Conservation (phyloP, 2,113 vertebrate genomes). For the Anseranas semipalmata region DNA sequence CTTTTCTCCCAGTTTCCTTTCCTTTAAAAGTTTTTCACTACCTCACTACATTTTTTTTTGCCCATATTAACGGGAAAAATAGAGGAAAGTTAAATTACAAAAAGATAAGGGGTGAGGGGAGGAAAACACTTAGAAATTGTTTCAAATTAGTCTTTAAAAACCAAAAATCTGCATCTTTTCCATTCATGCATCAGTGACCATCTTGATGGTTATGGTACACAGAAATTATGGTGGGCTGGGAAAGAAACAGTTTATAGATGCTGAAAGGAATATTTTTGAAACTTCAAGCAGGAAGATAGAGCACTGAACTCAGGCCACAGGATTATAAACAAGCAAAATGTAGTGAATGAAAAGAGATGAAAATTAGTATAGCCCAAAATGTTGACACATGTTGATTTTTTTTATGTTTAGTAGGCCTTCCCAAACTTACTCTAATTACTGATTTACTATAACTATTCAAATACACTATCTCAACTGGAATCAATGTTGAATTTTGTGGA, state of each 20-base stretch:
- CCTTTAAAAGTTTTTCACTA: neutral
- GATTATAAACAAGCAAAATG: neutral
- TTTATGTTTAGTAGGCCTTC: neutral
- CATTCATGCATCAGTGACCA: neutral
- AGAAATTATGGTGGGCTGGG: neutral
- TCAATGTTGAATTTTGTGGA: neutral
- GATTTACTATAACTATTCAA: neutral
- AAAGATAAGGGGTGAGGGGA: rapidly evolving
- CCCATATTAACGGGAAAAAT: neutral
- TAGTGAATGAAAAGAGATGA: neutral
- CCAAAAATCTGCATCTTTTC: neutral
- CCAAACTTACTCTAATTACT: neutral
- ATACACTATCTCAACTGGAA: neutral
- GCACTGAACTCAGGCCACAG: neutral
- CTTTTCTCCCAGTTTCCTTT: neutral
- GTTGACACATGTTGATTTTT: neutral
- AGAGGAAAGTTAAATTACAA: neutral
- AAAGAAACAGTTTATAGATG: neutral
- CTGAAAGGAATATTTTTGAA: neutral
- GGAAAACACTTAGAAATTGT: neutral
- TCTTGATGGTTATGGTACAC: neutral
- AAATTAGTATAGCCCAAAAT: neutral
- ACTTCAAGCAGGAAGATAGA: neutral
- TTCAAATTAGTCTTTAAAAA: neutral
- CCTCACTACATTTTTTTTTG: neutral